Base-by-base conservation (phyloP, 2,888 invertebrate genomes). In the Nemoura dubitans region DNA sequence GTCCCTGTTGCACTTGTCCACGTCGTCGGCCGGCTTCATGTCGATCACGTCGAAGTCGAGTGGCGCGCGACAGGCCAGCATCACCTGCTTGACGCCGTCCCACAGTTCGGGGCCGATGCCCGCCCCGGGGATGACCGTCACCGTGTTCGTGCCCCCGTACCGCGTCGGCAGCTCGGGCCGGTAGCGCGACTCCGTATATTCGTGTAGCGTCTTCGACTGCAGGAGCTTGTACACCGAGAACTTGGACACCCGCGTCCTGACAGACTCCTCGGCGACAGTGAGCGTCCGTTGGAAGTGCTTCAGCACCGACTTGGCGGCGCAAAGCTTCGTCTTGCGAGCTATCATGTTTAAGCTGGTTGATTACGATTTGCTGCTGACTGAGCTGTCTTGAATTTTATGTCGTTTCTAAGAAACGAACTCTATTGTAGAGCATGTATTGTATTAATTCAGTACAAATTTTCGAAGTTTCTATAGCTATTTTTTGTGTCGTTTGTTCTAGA, bases 41-140 rank as follows among this genome's bases (percentile, higher is more conserved):
- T 43, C 59, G 80, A 91, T 89, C 36, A 89, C 88, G 88, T 91
- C 91, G 87, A 91, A 91, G 87, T 90, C 90, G 7, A 92, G 89
- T 0, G 91, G 91, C 2, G 90, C 91, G 28, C 89, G 89, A 0
- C 90, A 89, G 14, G 88, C 88, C 76, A 89, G 86, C 85, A 90
- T 89, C 1, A 92, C 88, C 26, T 90, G 89, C 87, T 88, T 88
- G 0, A 91, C 89, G 87, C 90, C 89, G 3, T 88, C 85, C 90
- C 90, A 90, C 83, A 91, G 87, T 89, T 91, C 91, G 7, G 90
- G 90, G 16, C 91, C 91, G 25, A 91, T 89, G 36, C 90, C 90
- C 80, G 89, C 87, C 16, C 90, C 90, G 7, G 89, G 89, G 16
- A 90, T 42, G 88, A 90, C 88, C 7, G 90, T 89, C 26, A 90